Base-by-base conservation (phyloP, 2,113 vertebrate species). In the Solea senegalensis region DNA sequence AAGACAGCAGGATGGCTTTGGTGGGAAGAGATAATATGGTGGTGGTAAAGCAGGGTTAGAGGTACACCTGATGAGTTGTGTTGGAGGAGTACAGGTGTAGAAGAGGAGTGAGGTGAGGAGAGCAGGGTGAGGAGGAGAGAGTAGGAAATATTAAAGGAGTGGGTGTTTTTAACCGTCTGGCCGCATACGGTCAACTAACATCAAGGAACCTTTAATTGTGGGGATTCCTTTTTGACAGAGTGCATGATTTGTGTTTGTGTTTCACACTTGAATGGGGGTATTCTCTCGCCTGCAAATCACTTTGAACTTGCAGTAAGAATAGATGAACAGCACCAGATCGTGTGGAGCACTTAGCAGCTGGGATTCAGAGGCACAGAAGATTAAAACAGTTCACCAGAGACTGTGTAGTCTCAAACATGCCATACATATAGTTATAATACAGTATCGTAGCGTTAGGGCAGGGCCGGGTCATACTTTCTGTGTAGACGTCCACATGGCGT, bases 221-320 rank as follows among this genome's bases (percentile, higher is more conserved):
- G 68, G 70, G 60, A 76, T 72, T 83, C 62, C 59, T 52, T 74
- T 21, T 70, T 75, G 62, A 63, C 46, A 44, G 50, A 53, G 50
- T 67, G 57, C 57, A 16, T 21, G 57, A 60, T 51, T 46, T 63
- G 56, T 54, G 76, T 77, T 76, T 70, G 85, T 72, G 45, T 62
- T 27, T 58, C n/a, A 28, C 45, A 16, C 80, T 72, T 61, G 49
- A 73, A 85, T 51, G 68, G 68, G 68, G 82, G 43, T 55, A 66
- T 55, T 59, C 64, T 50, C 49, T 48, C 4, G 41, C 58, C 70
- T 74, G 86, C 65, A 82, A 84, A 66, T 85, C 79, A 74, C 59
- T 61, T 52, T 28, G 48, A 81, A 46, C 50, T 16, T 41, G 62
- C 72, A 83, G 72, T 62, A 51, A 65, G 48, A 76, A 51, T 11